Base-by-base conservation (phyloP, 2,888 invertebrate genomes). In the Cantharis nigra region DNA sequence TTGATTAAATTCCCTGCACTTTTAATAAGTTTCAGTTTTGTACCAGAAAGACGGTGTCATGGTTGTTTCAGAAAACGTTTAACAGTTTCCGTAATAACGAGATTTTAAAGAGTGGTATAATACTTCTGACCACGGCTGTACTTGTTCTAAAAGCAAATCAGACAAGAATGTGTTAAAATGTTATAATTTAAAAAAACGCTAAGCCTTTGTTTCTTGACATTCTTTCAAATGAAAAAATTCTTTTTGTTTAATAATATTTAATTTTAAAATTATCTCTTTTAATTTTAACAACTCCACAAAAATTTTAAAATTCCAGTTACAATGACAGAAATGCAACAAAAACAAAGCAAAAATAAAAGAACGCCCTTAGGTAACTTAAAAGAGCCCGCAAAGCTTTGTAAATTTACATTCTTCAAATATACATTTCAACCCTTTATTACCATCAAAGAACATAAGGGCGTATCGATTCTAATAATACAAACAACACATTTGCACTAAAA, bases 341-440 rank as follows among this genome's bases (percentile, higher is more conserved):
- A 80, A 80, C 78, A 79, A 77, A 76, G 78, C 80, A 64, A 74
- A 75, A 79, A 75, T 79, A 80, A 81, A 82, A 82, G 82, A 80
- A 80, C 80, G 79, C 80, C 80, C 77, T 81, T 80, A 81, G 80
- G 80, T 81, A 78, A 80, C 78, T 81, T 80, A 76, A 84, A 84
- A 83, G 84, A 82, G 82, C 75, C 83, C 83, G 81, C 83, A 83
- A 83, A 81, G 83, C 83, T 84, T 84, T 83, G 84, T 84, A 80
- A 80, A 83, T 83, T 83, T 81, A 83, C 83, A 85, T 85, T 85
- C 85, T 85, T 85, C 84, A 84, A 85, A 85, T 85, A 83, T 81
- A 83, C 82, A 81, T 83, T 81, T 72, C 76, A 84, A 83, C 84
- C 84, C 83, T 83, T 84, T 84, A 78, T 76, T 77, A 79, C 80